Percentiles rank a stretch among this genome's conserved stretches.
These are phyloP conservation scores for Phorcus lineatus DNA, from an alignment of 2,888 invertebrate species.

Conservation along the genomic window DNA sequence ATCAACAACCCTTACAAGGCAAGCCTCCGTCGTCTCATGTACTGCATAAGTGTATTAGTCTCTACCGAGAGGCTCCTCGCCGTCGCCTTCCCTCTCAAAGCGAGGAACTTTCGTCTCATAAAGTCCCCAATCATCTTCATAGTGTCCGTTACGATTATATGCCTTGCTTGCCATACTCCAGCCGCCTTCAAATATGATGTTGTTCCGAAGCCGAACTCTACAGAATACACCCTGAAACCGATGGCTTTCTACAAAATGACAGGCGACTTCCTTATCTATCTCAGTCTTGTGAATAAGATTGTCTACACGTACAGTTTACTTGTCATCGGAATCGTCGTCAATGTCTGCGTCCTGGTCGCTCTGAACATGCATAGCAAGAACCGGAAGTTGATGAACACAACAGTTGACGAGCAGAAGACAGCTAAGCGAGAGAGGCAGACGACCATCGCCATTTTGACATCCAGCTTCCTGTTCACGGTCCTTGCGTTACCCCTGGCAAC, in stretches of 20 bases:
- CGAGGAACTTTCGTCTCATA: background rate
- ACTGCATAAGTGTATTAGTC: background rate
- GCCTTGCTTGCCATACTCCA: background rate
- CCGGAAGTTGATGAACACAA: background rate
- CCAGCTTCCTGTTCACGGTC: background rate
- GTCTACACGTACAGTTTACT: background rate
- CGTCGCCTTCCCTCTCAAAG: background rate
- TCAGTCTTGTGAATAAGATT: background rate
- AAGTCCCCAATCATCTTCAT: background rate
- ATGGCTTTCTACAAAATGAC: background rate
- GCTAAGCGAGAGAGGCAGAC: conserved; percentile 10
- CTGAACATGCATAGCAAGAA: background rate
- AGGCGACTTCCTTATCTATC: background rate
- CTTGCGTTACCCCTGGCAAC: background rate
- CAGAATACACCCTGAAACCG: background rate
- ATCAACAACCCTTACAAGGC: background rate
- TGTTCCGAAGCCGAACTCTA: background rate
- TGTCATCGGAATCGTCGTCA: background rate
- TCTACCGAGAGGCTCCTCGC: background rate
- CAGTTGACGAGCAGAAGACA: background rate
- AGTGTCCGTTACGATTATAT: background rate
- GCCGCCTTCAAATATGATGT: background rate
- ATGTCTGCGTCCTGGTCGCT: background rate
- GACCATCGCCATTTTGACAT: background rate
- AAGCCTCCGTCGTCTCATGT: background rate